Percentiles rank a stretch among this genome's conserved stretches.
These are phyloP conservation scores for Oceanites oceanicus DNA, from an alignment of 2,113 vertebrate genomes.

Conservation along the genomic window DNA sequence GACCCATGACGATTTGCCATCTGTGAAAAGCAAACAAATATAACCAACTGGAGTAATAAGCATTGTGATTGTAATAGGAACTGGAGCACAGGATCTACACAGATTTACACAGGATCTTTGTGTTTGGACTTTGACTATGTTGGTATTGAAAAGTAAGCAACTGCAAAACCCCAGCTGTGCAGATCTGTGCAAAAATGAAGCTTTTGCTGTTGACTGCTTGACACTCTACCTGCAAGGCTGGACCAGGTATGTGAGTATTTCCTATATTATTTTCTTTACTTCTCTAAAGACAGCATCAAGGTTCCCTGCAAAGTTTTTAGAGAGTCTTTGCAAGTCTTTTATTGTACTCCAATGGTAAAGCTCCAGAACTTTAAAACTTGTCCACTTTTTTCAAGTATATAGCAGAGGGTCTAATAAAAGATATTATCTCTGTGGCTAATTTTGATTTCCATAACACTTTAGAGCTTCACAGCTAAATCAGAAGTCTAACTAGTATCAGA, in stretches of 20 bases:
- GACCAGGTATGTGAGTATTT: background rate
- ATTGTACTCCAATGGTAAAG: background rate
- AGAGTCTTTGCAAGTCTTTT: background rate
- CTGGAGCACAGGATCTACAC: too few relatives aligned
- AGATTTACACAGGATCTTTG: conserved; percentile 5
- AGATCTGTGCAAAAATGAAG: background rate
- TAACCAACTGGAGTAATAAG: background rate
- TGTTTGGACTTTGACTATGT: background rate
- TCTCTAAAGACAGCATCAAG: background rate
- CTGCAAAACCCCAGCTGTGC: background rate
- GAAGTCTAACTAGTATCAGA: background rate
- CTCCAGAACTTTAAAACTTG: background rate
- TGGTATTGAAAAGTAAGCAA: background rate
- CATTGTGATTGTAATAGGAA: background rate
- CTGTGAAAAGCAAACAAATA: conserved; percentile 37
- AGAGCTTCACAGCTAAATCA: background rate
- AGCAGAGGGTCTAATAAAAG: background rate
- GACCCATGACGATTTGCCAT: background rate
- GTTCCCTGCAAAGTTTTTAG: background rate
- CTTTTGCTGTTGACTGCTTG: background rate
- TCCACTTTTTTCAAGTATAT: background rate
- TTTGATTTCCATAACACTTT: background rate
- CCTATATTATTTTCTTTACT: background rate
- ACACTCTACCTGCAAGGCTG: background rate
- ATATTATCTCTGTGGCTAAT: background rate